Conservation (phyloP, 2,888 invertebrate species). For the Hemaris fuciformis region DNA sequence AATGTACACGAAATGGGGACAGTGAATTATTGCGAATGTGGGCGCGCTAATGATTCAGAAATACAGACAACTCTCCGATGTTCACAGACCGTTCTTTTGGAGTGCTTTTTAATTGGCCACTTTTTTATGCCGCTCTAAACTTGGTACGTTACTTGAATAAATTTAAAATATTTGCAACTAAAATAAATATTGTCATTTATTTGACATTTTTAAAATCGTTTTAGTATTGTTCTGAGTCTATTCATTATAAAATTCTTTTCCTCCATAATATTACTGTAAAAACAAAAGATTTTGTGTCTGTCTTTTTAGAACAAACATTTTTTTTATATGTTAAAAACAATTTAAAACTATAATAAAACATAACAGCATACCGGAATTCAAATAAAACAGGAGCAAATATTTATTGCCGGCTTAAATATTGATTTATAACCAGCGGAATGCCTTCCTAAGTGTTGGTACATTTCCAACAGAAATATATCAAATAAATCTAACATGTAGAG, state of each 20-base stretch:
- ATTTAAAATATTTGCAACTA: no score
- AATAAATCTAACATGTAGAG: background rate
- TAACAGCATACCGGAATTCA: background rate
- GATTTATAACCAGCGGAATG: background rate
- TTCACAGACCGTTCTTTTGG: constrained; percentile 58
- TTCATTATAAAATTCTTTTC: no score
- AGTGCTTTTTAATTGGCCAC: constrained; percentile 38
- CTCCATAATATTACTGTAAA: no score
- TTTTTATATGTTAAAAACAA: no score
- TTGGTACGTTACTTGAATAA: background rate
- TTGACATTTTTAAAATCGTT: no score
- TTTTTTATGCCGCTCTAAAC: background rate
- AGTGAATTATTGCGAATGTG: constrained; percentile 59
- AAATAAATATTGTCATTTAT: no score
- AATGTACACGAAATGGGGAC: constrained; percentile 61
- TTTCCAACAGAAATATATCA: background rate
- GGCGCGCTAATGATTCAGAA: constrained; percentile 69
- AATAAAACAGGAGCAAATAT: background rate
- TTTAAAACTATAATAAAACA: background rate
- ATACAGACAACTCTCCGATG: constrained; percentile 45
- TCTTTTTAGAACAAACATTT: no score
- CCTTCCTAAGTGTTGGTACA: background rate
- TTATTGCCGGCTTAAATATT: background rate
- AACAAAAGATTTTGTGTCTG: no score
- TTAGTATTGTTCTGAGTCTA: no score